Evolutionary conservation across 2,113 vertebrate species (phyloP), one percentile per base, ranked within the genome.

Genomic region (Salvelinus alpinus): DNA sequence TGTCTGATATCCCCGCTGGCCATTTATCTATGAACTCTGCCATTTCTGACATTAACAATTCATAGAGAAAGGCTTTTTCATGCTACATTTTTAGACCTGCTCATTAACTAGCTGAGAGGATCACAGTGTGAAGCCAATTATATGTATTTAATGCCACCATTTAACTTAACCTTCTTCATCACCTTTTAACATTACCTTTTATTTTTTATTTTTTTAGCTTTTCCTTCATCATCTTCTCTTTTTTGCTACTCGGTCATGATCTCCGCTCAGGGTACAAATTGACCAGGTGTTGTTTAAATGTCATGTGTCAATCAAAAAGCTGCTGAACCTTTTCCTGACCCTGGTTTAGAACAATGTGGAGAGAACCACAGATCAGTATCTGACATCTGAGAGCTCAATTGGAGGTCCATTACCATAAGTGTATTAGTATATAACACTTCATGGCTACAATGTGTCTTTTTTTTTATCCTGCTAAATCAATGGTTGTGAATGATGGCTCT

Each of bases 111-210:
- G 73, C 80, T 24, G 57, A 31, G 70, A 44, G 65, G 59, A 80
- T 79, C 69, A 74, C 87, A 67, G 86, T 78, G 27, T 75, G 84
- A 68, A 77, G 79, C 88, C 91, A 92, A 91, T 93, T 89, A 91
- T 51, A 57, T 22, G 62, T 73, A 57, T 31, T 85, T 74, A 81
- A 72, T 1, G 1, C 7, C 68, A 47, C 22, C 38, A 12, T 51
- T 67, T 16, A 18, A 34, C 67, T 20, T 74, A 38, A 7, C 60
- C 48, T 24, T 44, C 25, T 75, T 68, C 75, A 72, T 38, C 67
- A 38, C 38, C 31, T 8, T 38, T 69, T 16, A 16, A 34, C 67
- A 24, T 72, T 29, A 72, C 78, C 70, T 64, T 77, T 20, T 57
- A 24, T 34, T 34, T 34, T 34, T 7, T 4, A 6, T 34, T 6